Conservation (phyloP, 2,797 vertebrate genomes). For the Megaceryle alcyon region DNA sequence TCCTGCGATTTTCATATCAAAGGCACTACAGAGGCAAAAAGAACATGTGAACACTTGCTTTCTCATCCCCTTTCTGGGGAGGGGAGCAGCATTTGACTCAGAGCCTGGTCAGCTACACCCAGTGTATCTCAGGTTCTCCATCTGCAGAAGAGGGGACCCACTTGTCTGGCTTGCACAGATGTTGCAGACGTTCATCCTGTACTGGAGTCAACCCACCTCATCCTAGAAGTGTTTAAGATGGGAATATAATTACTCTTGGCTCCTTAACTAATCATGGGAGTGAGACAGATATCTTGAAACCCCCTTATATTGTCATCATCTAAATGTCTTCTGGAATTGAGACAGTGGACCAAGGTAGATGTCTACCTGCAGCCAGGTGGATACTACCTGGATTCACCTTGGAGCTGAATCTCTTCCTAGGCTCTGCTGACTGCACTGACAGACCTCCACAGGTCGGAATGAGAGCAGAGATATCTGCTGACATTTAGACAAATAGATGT, state of each 20-base stretch:
- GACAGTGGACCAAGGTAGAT: not conserved
- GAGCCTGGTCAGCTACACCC: constrained; percentile 40
- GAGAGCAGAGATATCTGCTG: not conserved
- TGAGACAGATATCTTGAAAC: not conserved
- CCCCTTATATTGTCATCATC: not conserved
- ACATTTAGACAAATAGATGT: not conserved
- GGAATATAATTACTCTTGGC: not conserved
- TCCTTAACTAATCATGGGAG: not conserved
- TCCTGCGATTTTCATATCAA: constrained; percentile 34
- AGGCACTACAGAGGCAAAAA: constrained; percentile 3
- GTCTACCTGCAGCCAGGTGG: not conserved
- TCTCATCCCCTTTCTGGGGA: not conserved
- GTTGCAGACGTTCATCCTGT: not conserved
- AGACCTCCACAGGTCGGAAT: not conserved
- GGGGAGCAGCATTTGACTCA: constrained; percentile 17
- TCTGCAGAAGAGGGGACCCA: not conserved
- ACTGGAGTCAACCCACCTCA: not conserved
- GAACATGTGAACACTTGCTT: constrained; percentile 43
- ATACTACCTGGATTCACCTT: not conserved
- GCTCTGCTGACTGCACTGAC: not conserved
- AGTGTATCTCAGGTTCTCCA: not conserved
- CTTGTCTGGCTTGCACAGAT: not conserved
- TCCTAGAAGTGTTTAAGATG: not conserved
- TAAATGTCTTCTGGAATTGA: not conserved
- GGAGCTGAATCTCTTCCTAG: not conserved